Percentiles rank a stretch among this genome's conserved stretches.
These are phyloP conservation scores for Platycnemis pennipes DNA, from an alignment of 2,888 invertebrate species.

Conservation along the genomic window DNA sequence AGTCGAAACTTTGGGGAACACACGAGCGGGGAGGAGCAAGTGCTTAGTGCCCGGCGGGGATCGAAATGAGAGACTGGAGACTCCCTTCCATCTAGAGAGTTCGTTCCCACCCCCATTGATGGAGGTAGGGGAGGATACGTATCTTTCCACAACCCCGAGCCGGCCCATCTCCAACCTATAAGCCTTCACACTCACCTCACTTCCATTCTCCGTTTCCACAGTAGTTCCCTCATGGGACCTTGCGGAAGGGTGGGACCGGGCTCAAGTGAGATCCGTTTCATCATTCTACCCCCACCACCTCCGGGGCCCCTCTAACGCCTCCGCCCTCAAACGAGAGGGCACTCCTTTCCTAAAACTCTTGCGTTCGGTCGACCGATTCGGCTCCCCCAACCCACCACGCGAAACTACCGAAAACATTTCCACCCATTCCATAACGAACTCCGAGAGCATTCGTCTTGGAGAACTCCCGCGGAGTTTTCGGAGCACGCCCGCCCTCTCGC, in stretches of 20 bases:
- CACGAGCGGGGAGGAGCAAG: not conserved
- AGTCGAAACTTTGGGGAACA: not conserved
- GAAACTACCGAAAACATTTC: constrained; percentile 50
- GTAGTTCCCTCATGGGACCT: not conserved
- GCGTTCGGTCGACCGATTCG: no score
- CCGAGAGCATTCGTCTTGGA: constrained; percentile 22
- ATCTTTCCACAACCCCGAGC: not conserved
- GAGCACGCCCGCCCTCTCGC: not conserved
- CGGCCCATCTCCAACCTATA: not conserved
- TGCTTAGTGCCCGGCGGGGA: not conserved
- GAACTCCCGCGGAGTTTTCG: constrained; percentile 45
- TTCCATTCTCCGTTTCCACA: not conserved
- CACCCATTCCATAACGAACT: constrained; percentile 61
- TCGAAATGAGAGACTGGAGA: not conserved
- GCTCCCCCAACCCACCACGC: no score
- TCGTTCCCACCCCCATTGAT: not conserved
- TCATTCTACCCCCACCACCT: not conserved
- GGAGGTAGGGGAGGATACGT: not conserved
- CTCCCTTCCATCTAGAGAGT: not conserved
- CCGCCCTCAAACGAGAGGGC: no score
- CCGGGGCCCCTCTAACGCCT: not conserved
- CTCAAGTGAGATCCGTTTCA: not conserved
- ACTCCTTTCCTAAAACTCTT: no score
- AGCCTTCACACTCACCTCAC: not conserved
- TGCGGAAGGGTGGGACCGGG: not conserved